Percentiles rank a stretch among this genome's conserved stretches.
Evolutionary conservation across 2,113 vertebrate species (phyloP).

Genomic region (Plecturocebus donacophilus): DNA sequence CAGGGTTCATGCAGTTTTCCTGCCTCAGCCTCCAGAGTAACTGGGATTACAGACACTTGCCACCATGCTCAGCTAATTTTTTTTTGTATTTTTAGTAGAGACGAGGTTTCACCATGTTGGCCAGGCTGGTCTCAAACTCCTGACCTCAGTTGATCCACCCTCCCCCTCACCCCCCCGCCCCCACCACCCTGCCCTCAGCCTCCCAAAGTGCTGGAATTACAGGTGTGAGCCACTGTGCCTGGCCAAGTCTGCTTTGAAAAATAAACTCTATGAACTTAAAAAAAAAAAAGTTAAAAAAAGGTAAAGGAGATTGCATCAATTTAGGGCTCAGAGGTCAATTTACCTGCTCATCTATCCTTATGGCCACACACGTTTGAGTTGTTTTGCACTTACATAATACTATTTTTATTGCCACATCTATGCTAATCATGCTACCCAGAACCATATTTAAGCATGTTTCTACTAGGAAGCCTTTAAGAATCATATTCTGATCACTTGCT

Average conservation of each 20-base stretch:
- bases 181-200: too few species aligned
- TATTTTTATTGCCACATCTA: not conserved
- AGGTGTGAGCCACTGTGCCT: too few species aligned
- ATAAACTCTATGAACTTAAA: constrained; percentile 4
- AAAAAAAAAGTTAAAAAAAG: not conserved
- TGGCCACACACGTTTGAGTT: not conserved
- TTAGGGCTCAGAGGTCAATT: not conserved
- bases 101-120: too few species aligned
- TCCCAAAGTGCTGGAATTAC: too few species aligned
- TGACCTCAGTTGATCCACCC: too few species aligned
- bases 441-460: constrained; percentile 27
- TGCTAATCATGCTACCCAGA: not conserved
- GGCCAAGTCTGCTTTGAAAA: constrained; percentile 9
- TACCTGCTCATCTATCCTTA: not conserved
- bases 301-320: not conserved
- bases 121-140: too few species aligned
- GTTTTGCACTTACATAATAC: not conserved
- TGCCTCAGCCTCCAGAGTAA: too few species aligned
- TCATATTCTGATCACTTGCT: constrained; percentile 58
- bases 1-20: too few species aligned
- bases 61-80: too few species aligned
- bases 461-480: constrained; percentile 40
- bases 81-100: too few species aligned
- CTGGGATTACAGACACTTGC: too few species aligned
- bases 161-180: too few species aligned